Evolutionary conservation across 2,797 vertebrate species (phyloP).

Genomic region (Peromyscus nudipes): DNA sequence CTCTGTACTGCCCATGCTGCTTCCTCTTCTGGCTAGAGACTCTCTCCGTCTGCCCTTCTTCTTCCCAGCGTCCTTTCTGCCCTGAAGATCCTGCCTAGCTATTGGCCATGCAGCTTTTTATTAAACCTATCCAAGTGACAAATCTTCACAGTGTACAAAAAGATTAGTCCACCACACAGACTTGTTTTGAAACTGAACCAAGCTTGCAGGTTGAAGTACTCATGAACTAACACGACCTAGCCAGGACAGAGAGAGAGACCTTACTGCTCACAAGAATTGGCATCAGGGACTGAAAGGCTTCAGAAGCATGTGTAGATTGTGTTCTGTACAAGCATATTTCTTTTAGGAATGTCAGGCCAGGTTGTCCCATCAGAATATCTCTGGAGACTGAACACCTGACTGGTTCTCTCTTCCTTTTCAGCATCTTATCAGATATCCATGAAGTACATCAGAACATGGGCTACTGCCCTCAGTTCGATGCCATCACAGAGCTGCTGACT

Average conservation of each 20-base stretch:
- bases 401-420: conserved; percentile 79
- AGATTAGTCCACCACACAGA: background rate
- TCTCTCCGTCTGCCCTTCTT: background rate
- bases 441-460: conserved; percentile 97
- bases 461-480: conserved; percentile 98
- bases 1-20: background rate
- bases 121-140: background rate
- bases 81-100: background rate
- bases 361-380: background rate
- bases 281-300: background rate
- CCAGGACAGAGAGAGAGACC: background rate
- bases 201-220: background rate
- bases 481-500: conserved; percentile 96
- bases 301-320: background rate
- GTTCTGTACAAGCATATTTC: background rate
- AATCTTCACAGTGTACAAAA: background rate
- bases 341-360: background rate
- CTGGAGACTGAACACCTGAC: conserved; percentile 58
- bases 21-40: background rate
- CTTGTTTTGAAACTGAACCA: background rate
- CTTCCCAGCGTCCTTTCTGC: background rate
- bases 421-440: conserved; percentile 95
- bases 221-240: background rate
- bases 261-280: background rate
- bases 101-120: background rate